phyloP scores from a whole-genome alignment of 2,888 invertebrate species.

The Calameuta filiformis region DNA sequence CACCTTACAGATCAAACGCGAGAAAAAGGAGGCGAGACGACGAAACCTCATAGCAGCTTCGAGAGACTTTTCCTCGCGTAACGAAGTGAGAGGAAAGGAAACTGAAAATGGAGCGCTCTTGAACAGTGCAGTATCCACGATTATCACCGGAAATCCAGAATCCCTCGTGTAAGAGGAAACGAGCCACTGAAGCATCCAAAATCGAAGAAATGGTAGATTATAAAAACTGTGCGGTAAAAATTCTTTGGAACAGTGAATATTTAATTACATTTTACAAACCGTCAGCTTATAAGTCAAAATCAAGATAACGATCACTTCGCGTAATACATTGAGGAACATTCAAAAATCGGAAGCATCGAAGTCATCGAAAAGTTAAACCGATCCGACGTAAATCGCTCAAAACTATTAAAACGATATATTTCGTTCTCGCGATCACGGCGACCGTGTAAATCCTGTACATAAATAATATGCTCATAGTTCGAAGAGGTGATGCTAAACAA shows the following conservation, averaged over 20 bases:
- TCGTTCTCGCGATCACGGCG: not conserved
- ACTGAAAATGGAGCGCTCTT: slow-evolving; percentile 54
- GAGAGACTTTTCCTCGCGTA: slow-evolving; percentile 43
- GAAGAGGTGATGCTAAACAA: not conserved
- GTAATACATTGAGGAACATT: not conserved
- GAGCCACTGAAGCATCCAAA: not conserved
- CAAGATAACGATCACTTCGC: too few relatives aligned
- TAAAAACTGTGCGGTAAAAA: not conserved
- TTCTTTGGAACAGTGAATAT: not conserved
- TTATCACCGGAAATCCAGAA: slow-evolving; percentile 50
- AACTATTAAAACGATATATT: not conserved
- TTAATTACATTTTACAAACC: not conserved
- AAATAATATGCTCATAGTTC: not conserved
- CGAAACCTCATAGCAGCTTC: slow-evolving; percentile 52
- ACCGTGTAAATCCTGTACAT: not conserved
- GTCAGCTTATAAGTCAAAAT: too few relatives aligned
- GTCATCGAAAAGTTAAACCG: not conserved
- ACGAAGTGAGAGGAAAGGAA: slow-evolving; percentile 51
- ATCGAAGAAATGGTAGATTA: not conserved
- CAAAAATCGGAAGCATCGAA: not conserved
- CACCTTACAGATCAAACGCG: slow-evolving; percentile 55
- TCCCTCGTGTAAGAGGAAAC: slow-evolving; percentile 39
- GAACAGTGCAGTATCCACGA: slow-evolving; percentile 46
- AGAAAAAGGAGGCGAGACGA: slow-evolving; percentile 60
- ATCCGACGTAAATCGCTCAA: not conserved